These are phyloP conservation scores for Drosophila gaucha DNA, from an alignment of 2,888 invertebrate species.

Conservation along the genomic window DNA sequence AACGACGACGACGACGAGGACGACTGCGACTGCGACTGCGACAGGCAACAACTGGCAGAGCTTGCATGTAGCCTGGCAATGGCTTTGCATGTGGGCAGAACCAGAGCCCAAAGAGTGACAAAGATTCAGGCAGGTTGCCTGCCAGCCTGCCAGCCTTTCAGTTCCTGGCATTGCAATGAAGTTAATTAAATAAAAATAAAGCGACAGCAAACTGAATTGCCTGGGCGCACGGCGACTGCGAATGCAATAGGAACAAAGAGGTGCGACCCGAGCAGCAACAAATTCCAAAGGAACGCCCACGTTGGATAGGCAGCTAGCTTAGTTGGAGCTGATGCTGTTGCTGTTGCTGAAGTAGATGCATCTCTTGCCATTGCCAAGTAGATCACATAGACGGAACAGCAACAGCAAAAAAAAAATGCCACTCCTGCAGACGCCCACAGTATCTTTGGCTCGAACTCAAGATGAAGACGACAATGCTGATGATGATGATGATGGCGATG, in stretches of 20 bases:
- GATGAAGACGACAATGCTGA: constrained; percentile 13
- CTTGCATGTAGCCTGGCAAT: constrained; percentile 34
- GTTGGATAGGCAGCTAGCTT: constrained; percentile 39
- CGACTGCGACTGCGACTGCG: constrained; percentile 51
- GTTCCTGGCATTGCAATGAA: constrained; percentile 64
- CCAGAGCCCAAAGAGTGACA: constrained; percentile 15
- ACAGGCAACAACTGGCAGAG: constrained; percentile 49
- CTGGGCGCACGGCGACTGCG: constrained; percentile 33
- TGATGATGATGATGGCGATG: constrained; percentile 10
- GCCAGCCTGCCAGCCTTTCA: constrained; percentile 15
- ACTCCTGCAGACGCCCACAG: constrained; percentile 56
- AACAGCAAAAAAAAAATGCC: constrained; percentile 39
- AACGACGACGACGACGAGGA: constrained; percentile 55
- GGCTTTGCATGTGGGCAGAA: constrained; percentile 65
- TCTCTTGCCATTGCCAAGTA: constrained; percentile 61
- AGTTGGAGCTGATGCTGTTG: constrained; percentile 38
- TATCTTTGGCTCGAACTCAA: constrained; percentile 10
- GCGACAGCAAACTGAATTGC: constrained; percentile 71
- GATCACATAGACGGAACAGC: constrained; percentile 57
- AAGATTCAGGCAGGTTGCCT: constrained; percentile 39
- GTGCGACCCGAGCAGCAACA: constrained; percentile 15
- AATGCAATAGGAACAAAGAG: constrained; percentile 20
- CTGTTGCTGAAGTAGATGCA: constrained; percentile 34
- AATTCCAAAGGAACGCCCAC: constrained; percentile 54
- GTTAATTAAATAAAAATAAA: constrained; percentile 78